Evolutionary conservation across 2,797 vertebrate genomes (phyloP), one percentile per base, ranked within the genome.

Genomic region (Alcedo quadribrachys): DNA sequence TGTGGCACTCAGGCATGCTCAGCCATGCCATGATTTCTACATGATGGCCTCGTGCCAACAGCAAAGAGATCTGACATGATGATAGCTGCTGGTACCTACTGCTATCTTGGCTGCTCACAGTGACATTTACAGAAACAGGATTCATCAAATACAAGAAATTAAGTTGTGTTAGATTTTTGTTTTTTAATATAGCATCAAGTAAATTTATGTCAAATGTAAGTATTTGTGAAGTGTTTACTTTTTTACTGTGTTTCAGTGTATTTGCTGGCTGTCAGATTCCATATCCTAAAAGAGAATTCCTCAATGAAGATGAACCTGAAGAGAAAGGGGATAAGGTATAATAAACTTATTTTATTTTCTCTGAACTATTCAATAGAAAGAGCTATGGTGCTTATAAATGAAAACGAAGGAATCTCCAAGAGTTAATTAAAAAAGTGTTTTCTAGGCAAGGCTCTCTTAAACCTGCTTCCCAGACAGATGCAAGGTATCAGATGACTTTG

Each of bases 221-320:
- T 71, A 40, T 89, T 61, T 91, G 37, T 81, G 63, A 33, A 80
- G 22, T 81, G 24, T 92, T 93, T 93, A 68, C 54, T 71, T 7
- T 85, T 85, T 93, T 76, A 16, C 51, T 95, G 85, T 95, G 71
- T 95, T 97, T 57, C 76, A 99, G 99, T 97, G 99, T 99, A 76
- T 99, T 99, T 97, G 99, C 99, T 91, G 99, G 99, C 63, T 99
- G 99, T 97, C 99, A 99, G 98, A 99, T 99, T 97, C 99, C 99
- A 3, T 99, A 99, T 94, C 99, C 99, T 5, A 99, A 99, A 96
- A 98, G 99, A 96, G 99, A 99, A 97, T 99, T 99, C 96, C 98
- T 99, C 35, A 99, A 99, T 61, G 99, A 99, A 97, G 99, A 99
- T 76, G 99, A 99, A 90, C 98, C 99, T 5, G 99, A 99, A 96